A percentile compares a stretch with the other conserved stretches of the same genome.
These are phyloP conservation scores for Philotrypesis tridentata DNA, from an alignment of 1,140 invertebrate genomes.

Conservation along the genomic window DNA sequence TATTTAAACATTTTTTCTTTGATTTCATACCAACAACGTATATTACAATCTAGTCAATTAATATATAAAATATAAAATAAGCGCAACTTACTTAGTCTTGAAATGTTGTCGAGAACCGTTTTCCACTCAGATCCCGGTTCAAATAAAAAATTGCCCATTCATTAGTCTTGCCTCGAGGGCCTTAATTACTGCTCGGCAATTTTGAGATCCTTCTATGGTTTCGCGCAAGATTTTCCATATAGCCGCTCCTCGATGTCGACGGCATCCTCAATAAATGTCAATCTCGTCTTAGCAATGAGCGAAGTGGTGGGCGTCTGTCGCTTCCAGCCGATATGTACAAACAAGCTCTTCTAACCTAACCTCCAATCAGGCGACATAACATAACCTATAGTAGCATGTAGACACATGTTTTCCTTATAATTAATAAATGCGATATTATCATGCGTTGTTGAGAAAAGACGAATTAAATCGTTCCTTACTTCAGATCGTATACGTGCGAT, in stretches of 20 bases:
- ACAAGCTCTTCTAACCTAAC: not conserved
- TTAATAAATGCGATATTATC: constrained; percentile 13
- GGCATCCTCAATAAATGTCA: constrained; percentile 32
- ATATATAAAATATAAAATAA: no score
- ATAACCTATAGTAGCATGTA: not conserved
- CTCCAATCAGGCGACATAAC: not conserved
- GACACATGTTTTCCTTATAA: constrained; percentile 3
- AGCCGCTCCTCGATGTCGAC: not conserved
- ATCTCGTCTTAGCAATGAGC: not conserved
- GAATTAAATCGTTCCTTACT: not conserved
- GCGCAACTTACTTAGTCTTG: not conserved
- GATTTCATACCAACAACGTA: not conserved
- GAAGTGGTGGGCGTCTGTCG: not conserved
- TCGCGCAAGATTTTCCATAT: constrained; percentile 2
- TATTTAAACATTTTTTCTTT: not conserved
- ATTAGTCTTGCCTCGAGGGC: not conserved
- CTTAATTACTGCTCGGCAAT: not conserved
- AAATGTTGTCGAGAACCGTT: not conserved
- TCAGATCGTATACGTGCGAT: not conserved
- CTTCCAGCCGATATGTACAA: not conserved
- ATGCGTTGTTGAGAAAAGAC: not conserved
- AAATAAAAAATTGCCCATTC: not conserved
- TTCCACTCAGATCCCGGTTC: not conserved
- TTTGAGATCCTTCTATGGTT: not conserved
- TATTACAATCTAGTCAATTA: not conserved